Evolutionary conservation across 2,113 vertebrate genomes (phyloP).

Genomic region (Notarius quadriscutis): DNA sequence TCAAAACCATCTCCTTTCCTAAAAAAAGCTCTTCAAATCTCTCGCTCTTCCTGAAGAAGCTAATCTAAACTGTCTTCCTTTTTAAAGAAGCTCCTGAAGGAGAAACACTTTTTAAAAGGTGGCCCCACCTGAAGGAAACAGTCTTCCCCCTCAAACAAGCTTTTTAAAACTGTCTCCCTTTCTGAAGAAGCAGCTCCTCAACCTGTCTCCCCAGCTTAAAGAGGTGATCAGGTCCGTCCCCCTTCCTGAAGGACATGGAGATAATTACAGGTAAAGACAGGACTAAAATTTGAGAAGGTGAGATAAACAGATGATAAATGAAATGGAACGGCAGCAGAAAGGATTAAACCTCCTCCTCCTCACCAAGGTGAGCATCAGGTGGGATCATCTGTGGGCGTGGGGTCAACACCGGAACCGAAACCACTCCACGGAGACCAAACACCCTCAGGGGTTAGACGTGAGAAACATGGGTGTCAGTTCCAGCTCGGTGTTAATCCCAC

Average conservation of each 20-base stretch:
- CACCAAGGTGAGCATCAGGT: no score
- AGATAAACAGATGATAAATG: not conserved
- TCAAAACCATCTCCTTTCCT: not conserved
- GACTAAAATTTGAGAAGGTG: not conserved
- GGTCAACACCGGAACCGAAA: not conserved
- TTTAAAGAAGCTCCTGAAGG: no score
- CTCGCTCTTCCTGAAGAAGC: not conserved
- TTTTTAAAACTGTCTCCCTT: no score
- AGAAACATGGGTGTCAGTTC: not conserved
- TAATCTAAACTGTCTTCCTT: not conserved
- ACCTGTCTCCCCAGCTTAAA: not conserved
- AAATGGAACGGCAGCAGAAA: not conserved
- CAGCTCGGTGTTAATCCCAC: not conserved
- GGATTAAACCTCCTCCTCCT: not conserved
- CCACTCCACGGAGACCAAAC: not conserved
- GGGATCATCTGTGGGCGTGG: not conserved
- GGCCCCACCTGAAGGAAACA: not conserved
- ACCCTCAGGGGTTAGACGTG: not conserved
- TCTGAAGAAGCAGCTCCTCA: not conserved
- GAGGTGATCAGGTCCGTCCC: not conserved
- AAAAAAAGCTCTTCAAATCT: no score
- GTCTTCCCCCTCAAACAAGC: no score
- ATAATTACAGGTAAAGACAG: not conserved
- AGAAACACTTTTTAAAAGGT: not conserved
- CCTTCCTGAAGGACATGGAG: not conserved